Evolutionary conservation across 2,113 vertebrate species (phyloP).

Genomic region (Sarotherodon lohbergeri): DNA sequence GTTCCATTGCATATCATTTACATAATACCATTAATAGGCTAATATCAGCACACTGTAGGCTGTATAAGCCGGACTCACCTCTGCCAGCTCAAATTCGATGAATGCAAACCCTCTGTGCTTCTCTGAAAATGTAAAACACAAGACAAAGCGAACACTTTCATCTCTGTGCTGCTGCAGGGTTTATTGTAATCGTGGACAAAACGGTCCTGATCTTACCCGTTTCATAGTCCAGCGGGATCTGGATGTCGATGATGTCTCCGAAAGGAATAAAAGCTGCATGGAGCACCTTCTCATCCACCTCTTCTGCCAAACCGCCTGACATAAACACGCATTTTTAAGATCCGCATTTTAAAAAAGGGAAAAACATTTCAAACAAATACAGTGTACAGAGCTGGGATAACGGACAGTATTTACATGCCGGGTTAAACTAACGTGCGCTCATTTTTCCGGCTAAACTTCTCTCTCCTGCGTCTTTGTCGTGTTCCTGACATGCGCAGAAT

Average conservation of each 20-base stretch:
- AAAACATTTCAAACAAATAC: background rate
- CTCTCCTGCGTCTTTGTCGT: background rate
- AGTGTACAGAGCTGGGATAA: background rate
- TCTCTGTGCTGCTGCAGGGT: background rate
- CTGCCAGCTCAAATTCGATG: slow-evolving; percentile 91
- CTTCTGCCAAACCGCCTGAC: slow-evolving; percentile 90
- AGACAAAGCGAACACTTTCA: background rate
- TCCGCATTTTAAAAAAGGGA: background rate
- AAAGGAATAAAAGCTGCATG: slow-evolving; percentile 96
- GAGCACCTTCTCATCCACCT: slow-evolving; percentile 93
- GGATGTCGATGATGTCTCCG: slow-evolving; percentile 93
- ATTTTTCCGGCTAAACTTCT: background rate
- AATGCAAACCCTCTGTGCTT: slow-evolving; percentile 97
- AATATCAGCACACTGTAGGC: background rate
- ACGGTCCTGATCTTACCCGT: slow-evolving; percentile 72
- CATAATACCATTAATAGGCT: rapidly evolving
- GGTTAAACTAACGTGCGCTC: background rate
- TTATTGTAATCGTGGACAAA: background rate
- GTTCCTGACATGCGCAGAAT: background rate
- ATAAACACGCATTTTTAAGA: background rate
- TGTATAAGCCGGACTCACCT: slow-evolving; percentile 73
- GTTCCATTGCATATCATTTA: background rate
- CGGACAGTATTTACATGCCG: background rate
- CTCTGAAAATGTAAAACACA: slow-evolving; percentile 69
- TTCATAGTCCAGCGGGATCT: slow-evolving; percentile 96